Base-by-base conservation (phyloP, 2,888 invertebrate species). In the Cynaeus angustus region DNA sequence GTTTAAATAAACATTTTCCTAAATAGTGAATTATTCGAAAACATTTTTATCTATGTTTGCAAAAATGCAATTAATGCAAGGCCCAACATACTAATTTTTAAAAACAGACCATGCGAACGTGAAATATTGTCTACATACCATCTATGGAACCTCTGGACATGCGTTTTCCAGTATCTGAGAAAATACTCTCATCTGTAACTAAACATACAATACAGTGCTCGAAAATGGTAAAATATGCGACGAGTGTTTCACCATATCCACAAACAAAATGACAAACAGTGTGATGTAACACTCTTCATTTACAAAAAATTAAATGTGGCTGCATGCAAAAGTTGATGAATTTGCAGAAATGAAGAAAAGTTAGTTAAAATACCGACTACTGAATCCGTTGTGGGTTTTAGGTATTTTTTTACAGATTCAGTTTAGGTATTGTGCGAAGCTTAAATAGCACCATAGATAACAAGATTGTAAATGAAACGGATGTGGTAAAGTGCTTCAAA, bases 171-270 rank as follows among this genome's bases (percentile, higher is more conserved):
- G 80, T 81, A 78, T 85, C 85, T 76, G 84, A 84, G 78, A 82
- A 85, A 78, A 84, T 81, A 79, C 84, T 85, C 78, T 86, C 86
- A 82, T 86, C 86, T 84, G 86, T 83, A 85, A 85, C 85, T 85
- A 78, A 81, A 83, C 75, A 83, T 73, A 78, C 62, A 76, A 74
- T 77, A 71, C 66, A 70, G 68, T 72, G 74, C 71, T 74, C 53
- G 64, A 70, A 70, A 66, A 43, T 43, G 70, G 38, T 65, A 26
- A 58, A 13, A 13, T 30, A 68, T 55, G 33, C 33, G 46, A 21
- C 8, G 33, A 43, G 58, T 68, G 64, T 50, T 68, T 8, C 12
- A 46, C 13, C 41, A 41, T 21, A 21, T 3, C 21, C 21, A 21
- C 21, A 21, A 4, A 3, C 21, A 1, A 50, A 5, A 9, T 59